These are phyloP conservation scores for Lates calcarifer DNA, from an alignment of 2,113 vertebrate species.

Conservation along the genomic window DNA sequence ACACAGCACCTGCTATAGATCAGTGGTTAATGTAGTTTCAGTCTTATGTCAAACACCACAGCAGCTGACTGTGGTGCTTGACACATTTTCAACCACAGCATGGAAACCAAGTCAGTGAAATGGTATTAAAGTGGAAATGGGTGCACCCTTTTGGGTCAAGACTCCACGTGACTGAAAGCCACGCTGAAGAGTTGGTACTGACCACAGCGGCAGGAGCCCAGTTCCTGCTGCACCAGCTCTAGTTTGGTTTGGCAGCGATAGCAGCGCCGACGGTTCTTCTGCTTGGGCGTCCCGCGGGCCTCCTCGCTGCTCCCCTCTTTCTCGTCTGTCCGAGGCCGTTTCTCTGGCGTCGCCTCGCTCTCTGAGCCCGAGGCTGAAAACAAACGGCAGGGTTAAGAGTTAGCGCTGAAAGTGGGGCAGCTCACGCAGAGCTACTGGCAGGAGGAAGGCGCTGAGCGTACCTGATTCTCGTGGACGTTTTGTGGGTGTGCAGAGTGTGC, in stretches of 20 bases:
- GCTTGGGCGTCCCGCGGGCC: constrained; percentile 87
- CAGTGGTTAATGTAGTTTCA: too few relatives aligned
- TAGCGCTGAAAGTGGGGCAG: not conserved
- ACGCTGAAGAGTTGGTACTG: constrained; percentile 61
- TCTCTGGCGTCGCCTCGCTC: constrained; percentile 91
- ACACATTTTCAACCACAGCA: not conserved
- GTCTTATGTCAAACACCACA: too few relatives aligned
- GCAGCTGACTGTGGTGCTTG: not conserved
- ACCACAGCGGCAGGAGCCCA: constrained; percentile 97
- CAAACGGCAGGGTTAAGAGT: not conserved
- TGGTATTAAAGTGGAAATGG: not conserved
- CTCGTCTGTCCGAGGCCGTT: constrained; percentile 89
- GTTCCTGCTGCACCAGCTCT: constrained; percentile 96
- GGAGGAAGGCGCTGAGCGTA: constrained; percentile 59
- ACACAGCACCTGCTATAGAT: too few relatives aligned
- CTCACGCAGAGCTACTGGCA: not conserved
- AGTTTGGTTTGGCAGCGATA: constrained; percentile 97
- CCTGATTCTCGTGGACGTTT: constrained; percentile 95
- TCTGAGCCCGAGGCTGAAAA: constrained; percentile 89
- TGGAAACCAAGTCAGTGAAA: too few relatives aligned
- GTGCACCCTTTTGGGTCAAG: not conserved
- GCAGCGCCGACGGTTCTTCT: constrained; percentile 95
- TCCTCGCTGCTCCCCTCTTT: constrained; percentile 79
- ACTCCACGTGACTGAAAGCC: not conserved
- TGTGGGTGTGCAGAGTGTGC: constrained; percentile 91